Evolutionary conservation across 2,797 vertebrate genomes (phyloP), one percentile per base, ranked within the genome.

Genomic region (Danio tinwini): DNA sequence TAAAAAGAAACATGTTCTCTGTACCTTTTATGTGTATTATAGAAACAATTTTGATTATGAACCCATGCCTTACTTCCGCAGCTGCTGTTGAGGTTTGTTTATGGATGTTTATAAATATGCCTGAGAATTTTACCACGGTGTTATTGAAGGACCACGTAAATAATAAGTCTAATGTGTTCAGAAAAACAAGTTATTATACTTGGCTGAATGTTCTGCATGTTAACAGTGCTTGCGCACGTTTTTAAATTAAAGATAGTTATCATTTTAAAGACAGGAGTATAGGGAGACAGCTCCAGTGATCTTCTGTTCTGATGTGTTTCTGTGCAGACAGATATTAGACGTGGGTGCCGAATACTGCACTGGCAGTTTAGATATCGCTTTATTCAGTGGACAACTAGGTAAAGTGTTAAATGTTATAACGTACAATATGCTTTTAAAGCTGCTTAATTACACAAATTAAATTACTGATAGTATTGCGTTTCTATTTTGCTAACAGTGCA

Each of bases 21-120:
- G n/a, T 80, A 83, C 82, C 82, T 83, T 80, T 80, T 17, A 61
- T 14, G 11, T 29, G 50, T 13, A 53, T 11, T 44, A 70, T 11
- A 70, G 29, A 12, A 40, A 40, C 55, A 68, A 37, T 82, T 45
- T 80, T 19, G 44, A 17, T 10, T 13, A 6, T 29, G 16, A 73
- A 73, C 13, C 53, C 53, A 42, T 59, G 50, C 37, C 62, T 29
- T 10, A 81, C 78, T 81, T 81, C 78, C 64, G 29, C 17, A 13
- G 58, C 37, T 58, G 19, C 53, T 50, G 17, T 70, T 40, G 72
- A 73, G 72, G 52, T 44, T 58, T 80, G 52, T 45, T 16, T 40
- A 14, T 29, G 49, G 67, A 10, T 58, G 72, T 47, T 40, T 5
- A 19, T 5, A 6, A 45, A 58, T 65, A 44, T 40, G 73, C 76